A percentile compares a stretch with the other conserved stretches of the same genome.
Evolutionary conservation across 2,888 invertebrate genomes (phyloP).

Genomic region (Dione juno): DNA sequence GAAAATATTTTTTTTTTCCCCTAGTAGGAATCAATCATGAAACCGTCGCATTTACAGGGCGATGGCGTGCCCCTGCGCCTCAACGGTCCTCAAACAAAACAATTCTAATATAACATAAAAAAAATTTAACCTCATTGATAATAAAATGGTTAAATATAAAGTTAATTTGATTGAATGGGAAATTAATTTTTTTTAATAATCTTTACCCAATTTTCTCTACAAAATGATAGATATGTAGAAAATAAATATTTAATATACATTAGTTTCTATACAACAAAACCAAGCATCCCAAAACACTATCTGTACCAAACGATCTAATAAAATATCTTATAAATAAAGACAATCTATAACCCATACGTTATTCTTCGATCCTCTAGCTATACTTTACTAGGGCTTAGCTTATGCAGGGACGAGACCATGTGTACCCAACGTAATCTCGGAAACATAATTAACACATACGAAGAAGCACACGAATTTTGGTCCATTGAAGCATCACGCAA

Average conservation of each 20-base stretch:
- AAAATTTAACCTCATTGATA: background rate
- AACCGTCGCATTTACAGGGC: background rate
- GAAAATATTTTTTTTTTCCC: background rate
- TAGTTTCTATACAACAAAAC: too few relatives aligned
- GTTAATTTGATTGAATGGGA: too few relatives aligned
- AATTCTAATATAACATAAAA: too few relatives aligned
- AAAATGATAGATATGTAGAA: too few relatives aligned
- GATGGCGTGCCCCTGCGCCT: background rate
- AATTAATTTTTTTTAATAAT: too few relatives aligned
- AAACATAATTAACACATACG: constrained; percentile 39
- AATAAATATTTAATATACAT: too few relatives aligned
- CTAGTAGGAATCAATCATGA: background rate
- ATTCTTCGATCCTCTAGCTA: constrained; percentile 9
- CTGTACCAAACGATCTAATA: background rate
- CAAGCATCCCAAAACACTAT: background rate
- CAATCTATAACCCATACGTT: constrained; percentile 5
- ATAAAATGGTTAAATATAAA: too few relatives aligned
- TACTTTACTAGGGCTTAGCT: constrained; percentile 6
- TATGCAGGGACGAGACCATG: constrained; percentile 15
- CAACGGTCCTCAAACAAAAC: background rate
- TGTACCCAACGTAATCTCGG: constrained; percentile 20
- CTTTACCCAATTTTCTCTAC: too few relatives aligned
- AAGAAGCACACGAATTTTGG: constrained; percentile 27
- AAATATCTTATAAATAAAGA: background rate
- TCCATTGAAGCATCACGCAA: background rate